Base-by-base conservation (phyloP, 2,113 vertebrate species). In the Carassius carassius region DNA sequence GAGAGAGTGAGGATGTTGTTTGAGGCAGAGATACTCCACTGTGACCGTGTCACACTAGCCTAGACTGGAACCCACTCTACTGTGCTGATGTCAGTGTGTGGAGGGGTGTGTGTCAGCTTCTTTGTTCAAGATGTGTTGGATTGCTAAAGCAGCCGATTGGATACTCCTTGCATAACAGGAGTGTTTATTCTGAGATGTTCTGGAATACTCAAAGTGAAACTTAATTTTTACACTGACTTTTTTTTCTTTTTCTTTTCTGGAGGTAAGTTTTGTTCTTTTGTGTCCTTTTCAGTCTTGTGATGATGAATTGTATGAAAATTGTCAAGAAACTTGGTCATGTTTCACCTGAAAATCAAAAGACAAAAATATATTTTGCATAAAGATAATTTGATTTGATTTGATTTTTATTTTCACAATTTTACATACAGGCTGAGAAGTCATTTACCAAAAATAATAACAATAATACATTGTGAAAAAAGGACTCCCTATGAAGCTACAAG, bases 1-100 rank as follows among this genome's bases (percentile, higher is more conserved):
- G 44, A 44, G 44, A 44, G 21, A 25, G 83, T 23, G 51, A 25
- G 83, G 23, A 32, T 16, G 69, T 62, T 44, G 44, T 44, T 44
- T 6, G 62, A 77, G 84, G 79, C 82, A 88, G 81, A 73, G 86
- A 86, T 88, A 83, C 88, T 90, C 85, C 84, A 88, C 83, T 12
- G 60, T 85, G 84, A 56, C 87, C 86, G 88, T 87, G 88, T 87
- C 80, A 74, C 87, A 82, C 78, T 83, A 88, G 80, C 58, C 76
- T 86, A 82, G 82, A 84, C 78, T 81, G 70, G 54, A 87, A 65
- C 76, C 73, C 63, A 54, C 78, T 86, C 76, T 21, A 29, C 37
- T 75, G 70, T 78, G 29, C 35, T 32, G 79, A 32, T 76, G 54
- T 84, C 84, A 85, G 63, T 63, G 63, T 63, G 69, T 80, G 69